These are phyloP conservation scores for Pygoscelis adeliae DNA, from an alignment of 2,113 vertebrate genomes.

Conservation along the genomic window DNA sequence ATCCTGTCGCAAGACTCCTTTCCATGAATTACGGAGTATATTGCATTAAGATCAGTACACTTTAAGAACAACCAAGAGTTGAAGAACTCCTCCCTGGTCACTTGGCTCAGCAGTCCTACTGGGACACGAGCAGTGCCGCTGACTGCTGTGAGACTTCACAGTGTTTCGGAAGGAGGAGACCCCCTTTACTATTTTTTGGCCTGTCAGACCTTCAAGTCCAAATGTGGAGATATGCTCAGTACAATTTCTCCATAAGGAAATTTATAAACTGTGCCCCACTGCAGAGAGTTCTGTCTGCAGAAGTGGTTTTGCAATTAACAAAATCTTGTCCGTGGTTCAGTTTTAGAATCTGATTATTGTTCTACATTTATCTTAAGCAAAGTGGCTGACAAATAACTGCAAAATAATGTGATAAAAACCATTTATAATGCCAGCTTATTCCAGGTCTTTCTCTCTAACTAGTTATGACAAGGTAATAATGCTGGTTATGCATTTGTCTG, in stretches of 20 bases:
- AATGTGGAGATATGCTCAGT: background rate
- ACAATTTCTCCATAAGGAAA: background rate
- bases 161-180: accelerated
- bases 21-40: accelerated
- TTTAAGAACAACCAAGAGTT: accelerated
- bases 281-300: background rate
- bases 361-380: constrained; percentile 94
- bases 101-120: background rate
- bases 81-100: too few species aligned
- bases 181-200: background rate
- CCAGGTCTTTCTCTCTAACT: constrained; percentile 91
- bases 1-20: background rate
- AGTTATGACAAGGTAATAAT: constrained; percentile 99
- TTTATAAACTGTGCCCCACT: background rate
- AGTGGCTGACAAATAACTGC: constrained; percentile 93
- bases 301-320: constrained; percentile 65
- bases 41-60: accelerated
- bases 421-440: constrained; percentile 87
- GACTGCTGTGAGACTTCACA: background rate
- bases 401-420: constrained; percentile 98
- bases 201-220: background rate
- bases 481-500: constrained; percentile 89
- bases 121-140: background rate
- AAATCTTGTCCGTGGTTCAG: constrained; percentile 66
- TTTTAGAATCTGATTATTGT: constrained; percentile 88